Evolutionary conservation across 23 tunicate genomes (phyloP), one percentile per base, ranked within the genome.

Genomic region (Botrylloides violaceus): DNA sequence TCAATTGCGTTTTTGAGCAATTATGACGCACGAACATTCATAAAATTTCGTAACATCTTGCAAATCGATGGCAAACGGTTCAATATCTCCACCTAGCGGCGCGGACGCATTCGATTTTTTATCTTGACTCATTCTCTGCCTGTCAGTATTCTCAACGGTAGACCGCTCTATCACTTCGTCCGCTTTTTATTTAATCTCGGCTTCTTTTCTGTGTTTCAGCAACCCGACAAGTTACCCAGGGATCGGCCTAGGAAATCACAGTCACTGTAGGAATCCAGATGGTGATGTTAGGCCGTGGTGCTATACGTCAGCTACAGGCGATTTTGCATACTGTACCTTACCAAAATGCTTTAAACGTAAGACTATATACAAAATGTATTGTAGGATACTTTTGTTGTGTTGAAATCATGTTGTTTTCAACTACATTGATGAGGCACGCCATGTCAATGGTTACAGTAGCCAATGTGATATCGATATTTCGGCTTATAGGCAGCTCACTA

Each of bases 211-310:
- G 18, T 18, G 55, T 31, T 63, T 3, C 70, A 63, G 70, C 36
- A 28, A 43, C 15, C 53, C 70, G 3, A 33, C 70, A 31, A 63
- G 35, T 3, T 9, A 63, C 35, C 35, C 35, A 28, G 33, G 32
- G 3, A 9, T 33, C 32, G 70, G 70, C 20, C 70, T 63, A 7
- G 70, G 70, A 4, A 28, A 3, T 3, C 70, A 63, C 29, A 63
- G 29, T 9, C 70, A 63, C 33, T 63, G 70, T 34, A 63, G 70
- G 33, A 63, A 63, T 33, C 70, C 70, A 31, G 70, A 63, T 28
- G 70, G 70, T 29, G 70, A 63, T 63, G 19, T 63, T 23, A 63
- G 36, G 29, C 70, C 70, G 18, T 63, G 70, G 70, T 63, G 70
- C 35, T 63, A 63, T 9, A 63, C 70, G 35, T 27, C 70, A 3